Evolutionary conservation across 2,797 vertebrate genomes (phyloP).

Genomic region (Dermochelys coriacea): DNA sequence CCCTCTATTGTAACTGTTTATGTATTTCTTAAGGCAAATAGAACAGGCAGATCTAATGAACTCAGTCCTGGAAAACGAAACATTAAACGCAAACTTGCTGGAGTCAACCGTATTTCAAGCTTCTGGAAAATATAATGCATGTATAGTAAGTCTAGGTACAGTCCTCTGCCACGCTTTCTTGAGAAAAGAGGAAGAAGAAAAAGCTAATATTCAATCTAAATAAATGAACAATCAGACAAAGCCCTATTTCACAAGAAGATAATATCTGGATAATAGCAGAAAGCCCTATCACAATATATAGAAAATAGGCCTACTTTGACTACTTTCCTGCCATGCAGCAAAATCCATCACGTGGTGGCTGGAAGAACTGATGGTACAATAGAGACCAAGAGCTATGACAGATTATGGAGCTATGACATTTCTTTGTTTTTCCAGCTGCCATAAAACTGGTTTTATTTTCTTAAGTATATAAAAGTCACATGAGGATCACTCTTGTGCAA

Average conservation of each 20-base stretch:
- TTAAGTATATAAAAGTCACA: not conserved
- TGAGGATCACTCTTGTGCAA: not conserved
- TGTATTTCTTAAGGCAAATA: not conserved
- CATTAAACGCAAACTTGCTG: rapidly evolving
- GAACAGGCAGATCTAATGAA: not conserved
- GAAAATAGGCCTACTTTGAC: not conserved
- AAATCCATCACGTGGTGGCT: not conserved
- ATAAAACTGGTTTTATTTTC: not conserved
- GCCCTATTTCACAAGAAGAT: rapidly evolving
- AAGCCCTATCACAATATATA: not conserved
- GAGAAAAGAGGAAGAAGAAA: not conserved
- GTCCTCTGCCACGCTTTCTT: rapidly evolving
- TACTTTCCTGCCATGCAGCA: not conserved
- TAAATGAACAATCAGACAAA: not conserved
- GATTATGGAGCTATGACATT: not conserved
- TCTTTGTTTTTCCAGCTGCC: not conserved
- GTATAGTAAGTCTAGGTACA: not conserved
- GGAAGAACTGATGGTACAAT: not conserved
- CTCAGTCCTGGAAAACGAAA: not conserved
- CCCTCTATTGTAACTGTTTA: not conserved
- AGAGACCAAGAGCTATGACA: not conserved
- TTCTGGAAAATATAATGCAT: not conserved
- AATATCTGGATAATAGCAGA: not conserved
- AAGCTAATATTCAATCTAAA: not conserved
- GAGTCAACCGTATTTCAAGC: not conserved